phyloP scores from a whole-genome alignment of 2,797 vertebrate species.

The Jordanella pulchra region DNA sequence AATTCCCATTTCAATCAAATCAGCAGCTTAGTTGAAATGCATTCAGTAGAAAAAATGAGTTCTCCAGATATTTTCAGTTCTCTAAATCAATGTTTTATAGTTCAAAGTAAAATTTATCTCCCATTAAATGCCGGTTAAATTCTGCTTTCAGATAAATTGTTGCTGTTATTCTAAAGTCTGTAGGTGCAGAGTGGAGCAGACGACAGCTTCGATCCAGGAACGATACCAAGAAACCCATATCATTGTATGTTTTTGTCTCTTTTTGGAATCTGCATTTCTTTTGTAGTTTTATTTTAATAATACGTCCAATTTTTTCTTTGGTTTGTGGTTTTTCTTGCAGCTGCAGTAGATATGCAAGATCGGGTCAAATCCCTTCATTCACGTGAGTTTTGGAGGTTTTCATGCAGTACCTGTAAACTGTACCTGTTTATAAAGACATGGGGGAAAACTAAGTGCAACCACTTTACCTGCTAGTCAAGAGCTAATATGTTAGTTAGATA shows the following conservation, averaged over 20 bases:
- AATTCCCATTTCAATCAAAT: neutral
- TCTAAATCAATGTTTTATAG: neutral
- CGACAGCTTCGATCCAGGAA: constrained; percentile 72
- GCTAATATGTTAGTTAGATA: neutral
- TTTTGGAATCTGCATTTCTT: neutral
- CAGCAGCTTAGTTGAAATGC: neutral
- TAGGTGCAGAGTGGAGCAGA: constrained; percentile 76
- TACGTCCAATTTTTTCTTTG: neutral
- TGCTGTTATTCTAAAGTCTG: constrained; percentile 47
- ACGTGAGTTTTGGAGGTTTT: constrained; percentile 61
- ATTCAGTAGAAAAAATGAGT: too few species aligned
- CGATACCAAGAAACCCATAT: constrained; percentile 65
- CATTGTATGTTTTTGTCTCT: constrained; percentile 70
- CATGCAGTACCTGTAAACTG: neutral
- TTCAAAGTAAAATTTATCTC: neutral
- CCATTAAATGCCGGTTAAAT: neutral
- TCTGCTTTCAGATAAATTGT: neutral
- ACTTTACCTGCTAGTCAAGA: neutral
- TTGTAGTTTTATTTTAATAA: neutral
- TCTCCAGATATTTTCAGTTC: neutral
- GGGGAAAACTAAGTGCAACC: neutral
- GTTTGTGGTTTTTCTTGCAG: constrained; percentile 44
- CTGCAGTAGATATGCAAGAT: constrained; percentile 71
- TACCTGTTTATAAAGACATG: neutral
- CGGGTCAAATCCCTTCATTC: constrained; percentile 76